Evolutionary conservation across 2,888 invertebrate genomes (phyloP).

Genomic region (Phorcus lineatus): DNA sequence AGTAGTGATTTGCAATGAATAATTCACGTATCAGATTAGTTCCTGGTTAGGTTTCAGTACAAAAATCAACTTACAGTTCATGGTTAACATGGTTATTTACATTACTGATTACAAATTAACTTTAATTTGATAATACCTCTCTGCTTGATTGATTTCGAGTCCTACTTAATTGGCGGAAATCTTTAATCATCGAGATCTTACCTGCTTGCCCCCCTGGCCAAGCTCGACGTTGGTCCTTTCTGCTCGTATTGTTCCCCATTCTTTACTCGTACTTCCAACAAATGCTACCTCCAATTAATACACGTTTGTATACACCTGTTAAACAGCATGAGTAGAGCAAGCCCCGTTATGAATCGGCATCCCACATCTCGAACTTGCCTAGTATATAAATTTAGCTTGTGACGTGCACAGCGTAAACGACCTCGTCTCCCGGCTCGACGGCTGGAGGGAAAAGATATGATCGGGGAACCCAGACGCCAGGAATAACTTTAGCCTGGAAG

Average conservation of each 20-base stretch:
- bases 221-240: not conserved
- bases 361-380: not conserved
- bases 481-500: not conserved
- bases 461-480: not conserved
- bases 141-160: too few relatives aligned
- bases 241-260: not conserved
- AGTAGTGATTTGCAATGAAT: too few relatives aligned
- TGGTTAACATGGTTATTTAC: too few relatives aligned
- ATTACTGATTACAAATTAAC: too few relatives aligned
- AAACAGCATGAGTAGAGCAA: not conserved
- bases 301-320: not conserved
- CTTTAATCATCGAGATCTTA: not conserved
- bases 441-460: not conserved
- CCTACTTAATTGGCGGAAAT: too few relatives aligned
- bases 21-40: too few relatives aligned
- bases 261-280: not conserved
- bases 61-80: too few relatives aligned
- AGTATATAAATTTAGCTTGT: not conserved
- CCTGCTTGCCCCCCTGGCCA: not conserved
- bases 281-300: not conserved
- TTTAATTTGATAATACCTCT: too few relatives aligned
- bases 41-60: too few relatives aligned
- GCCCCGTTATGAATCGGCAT: not conserved
- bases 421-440: not conserved
- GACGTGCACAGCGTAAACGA: not conserved